A percentile compares a stretch with the other conserved stretches of the same genome.
Evolutionary conservation across 92 coral and sea anemone species (phyloP).

Genomic region (Zoanthus sansibaricus): DNA sequence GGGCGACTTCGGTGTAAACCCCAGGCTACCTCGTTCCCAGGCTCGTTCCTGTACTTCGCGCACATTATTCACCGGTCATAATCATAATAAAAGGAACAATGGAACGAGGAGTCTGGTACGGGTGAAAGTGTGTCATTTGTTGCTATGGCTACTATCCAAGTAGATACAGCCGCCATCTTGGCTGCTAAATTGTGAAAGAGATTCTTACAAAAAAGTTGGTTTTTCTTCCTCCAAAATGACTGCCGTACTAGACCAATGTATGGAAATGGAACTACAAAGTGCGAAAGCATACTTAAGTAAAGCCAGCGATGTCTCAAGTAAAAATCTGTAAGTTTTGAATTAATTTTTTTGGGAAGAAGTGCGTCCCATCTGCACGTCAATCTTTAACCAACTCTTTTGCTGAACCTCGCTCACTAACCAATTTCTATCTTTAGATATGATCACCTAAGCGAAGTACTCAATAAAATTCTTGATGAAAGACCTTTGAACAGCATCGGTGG

Average conservation of each 20-base stretch:
- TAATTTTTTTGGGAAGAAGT: not conserved
- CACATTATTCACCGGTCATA: no score
- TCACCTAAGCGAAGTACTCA: conserved; percentile 86
- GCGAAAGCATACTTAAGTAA: conserved; percentile 82
- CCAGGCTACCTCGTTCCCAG: no score
- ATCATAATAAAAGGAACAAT: no score
- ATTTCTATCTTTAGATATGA: conserved; percentile 74
- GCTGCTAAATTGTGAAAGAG: no score
- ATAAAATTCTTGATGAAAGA: conserved; percentile 89
- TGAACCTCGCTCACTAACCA: not conserved
- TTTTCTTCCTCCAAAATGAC: conserved; percentile 14
- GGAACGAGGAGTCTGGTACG: no score
- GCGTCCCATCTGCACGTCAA: not conserved
- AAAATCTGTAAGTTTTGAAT: conserved; percentile 75
- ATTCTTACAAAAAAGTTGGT: not conserved
- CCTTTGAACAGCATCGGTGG: conserved; percentile 90
- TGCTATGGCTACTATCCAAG: no score
- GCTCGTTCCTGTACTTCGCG: no score
- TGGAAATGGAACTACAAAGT: conserved; percentile 79
- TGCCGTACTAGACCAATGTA: conserved; percentile 22
- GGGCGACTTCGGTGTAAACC: no score
- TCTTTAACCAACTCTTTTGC: not conserved
- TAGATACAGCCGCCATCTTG: no score
- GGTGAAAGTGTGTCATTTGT: no score
- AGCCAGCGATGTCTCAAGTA: conserved; percentile 80